Percentiles rank a stretch among this genome's conserved stretches.
Evolutionary conservation across 2,113 vertebrate genomes (phyloP).

Genomic region (Otus sunia): DNA sequence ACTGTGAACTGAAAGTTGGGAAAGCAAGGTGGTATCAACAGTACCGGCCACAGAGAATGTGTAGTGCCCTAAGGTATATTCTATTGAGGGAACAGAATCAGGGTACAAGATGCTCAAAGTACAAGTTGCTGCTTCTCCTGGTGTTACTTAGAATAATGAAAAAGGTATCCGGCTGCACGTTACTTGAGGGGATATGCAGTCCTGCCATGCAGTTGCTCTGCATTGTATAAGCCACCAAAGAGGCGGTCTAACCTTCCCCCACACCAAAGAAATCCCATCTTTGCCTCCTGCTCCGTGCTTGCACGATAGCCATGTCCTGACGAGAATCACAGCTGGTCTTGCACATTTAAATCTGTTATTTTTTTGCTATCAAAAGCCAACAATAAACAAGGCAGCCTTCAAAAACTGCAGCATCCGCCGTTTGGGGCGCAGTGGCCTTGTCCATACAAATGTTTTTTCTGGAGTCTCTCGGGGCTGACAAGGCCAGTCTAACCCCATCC

Average conservation of each 20-base stretch:
- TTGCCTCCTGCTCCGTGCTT: background rate
- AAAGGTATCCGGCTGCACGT: accelerated
- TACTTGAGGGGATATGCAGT: background rate
- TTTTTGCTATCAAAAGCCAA: background rate
- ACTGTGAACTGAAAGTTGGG: background rate
- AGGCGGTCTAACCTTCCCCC: background rate
- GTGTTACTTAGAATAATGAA: background rate
- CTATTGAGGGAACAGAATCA: background rate
- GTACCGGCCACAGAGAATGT: background rate
- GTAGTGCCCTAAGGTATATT: background rate
- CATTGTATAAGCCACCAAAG: background rate
- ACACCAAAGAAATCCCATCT: accelerated
- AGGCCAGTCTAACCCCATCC: background rate
- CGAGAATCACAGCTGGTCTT: background rate
- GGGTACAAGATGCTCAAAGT: background rate
- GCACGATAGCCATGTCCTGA: background rate
- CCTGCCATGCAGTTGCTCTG: background rate
- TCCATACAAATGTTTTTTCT: background rate
- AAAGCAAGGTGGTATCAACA: background rate
- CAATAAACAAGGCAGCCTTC: background rate
- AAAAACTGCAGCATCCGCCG: background rate
- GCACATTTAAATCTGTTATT: background rate
- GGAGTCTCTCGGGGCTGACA: background rate
- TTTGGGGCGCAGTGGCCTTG: background rate
- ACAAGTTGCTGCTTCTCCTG: background rate